Evolutionary conservation across 1,140 invertebrate species (phyloP).

Genomic region (Euglossa dilemma): DNA sequence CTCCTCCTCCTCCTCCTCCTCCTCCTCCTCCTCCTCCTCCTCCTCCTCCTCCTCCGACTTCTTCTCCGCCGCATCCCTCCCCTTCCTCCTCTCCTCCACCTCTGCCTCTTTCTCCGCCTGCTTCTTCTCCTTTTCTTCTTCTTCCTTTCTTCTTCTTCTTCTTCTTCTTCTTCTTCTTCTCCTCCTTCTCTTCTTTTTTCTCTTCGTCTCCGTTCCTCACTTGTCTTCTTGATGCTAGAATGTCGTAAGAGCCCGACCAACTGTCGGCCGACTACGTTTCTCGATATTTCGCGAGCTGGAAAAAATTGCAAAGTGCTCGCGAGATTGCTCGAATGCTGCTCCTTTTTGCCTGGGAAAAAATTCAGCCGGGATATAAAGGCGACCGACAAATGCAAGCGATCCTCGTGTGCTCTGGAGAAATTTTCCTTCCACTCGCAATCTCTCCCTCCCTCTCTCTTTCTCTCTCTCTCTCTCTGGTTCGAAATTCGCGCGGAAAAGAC

Average conservation of each 20-base stretch:
- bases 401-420: too few relatives aligned
- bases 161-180: conserved; percentile 6
- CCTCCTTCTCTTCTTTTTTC: conserved; percentile 44
- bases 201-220: conserved; percentile 4
- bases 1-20: conserved; percentile 28
- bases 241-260: conserved; percentile 6
- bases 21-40: conserved; percentile 43
- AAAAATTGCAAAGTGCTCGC: background rate
- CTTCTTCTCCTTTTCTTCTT: conserved; percentile 52
- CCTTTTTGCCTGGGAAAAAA: background rate
- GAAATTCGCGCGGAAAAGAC: too few relatives aligned
- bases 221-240: conserved; percentile 41
- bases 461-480: too few relatives aligned
- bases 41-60: conserved; percentile 21
- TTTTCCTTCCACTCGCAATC: too few relatives aligned
- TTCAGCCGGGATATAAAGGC: background rate
- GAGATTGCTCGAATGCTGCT: background rate
- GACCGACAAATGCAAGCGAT: too few relatives aligned
- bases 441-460: too few relatives aligned
- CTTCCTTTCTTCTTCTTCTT: conserved; percentile 46
- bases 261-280: background rate
- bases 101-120: conserved; percentile 19
- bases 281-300: background rate
- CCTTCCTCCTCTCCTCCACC: conserved; percentile 29
- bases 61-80: too few relatives aligned